Evolutionary conservation across 2,113 vertebrate genomes (phyloP).

Genomic region (Ophiodon elongatus): DNA sequence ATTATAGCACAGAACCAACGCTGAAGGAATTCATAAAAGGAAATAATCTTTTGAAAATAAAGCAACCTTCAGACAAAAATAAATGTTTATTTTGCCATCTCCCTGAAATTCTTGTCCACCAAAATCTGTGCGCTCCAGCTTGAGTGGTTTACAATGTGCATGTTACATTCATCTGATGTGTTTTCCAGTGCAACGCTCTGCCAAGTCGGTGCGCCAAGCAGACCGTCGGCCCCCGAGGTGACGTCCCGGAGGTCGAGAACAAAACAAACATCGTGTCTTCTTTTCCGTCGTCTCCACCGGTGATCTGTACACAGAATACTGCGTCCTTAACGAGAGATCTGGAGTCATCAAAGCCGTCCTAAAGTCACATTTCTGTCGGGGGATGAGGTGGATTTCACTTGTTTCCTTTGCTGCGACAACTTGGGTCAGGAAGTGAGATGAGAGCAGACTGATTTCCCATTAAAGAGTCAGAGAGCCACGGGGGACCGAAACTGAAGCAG

Average conservation of each 20-base stretch:
- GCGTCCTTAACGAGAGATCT: neutral
- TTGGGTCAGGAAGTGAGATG: constrained; percentile 50
- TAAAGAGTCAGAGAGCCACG: constrained; percentile 31
- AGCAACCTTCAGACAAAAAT: neutral
- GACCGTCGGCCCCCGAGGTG: constrained; percentile 10
- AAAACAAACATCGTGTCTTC: constrained; percentile 24
- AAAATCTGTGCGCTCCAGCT: constrained; percentile 34
- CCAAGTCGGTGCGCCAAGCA: constrained; percentile 31
- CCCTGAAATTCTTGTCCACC: constrained; percentile 43
- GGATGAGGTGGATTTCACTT: constrained; percentile 16
- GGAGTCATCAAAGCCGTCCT: neutral
- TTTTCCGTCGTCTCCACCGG: neutral
- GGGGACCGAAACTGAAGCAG: constrained; percentile 35
- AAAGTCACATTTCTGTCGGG: constrained; percentile 13
- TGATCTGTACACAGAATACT: neutral
- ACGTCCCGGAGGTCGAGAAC: constrained; percentile 24
- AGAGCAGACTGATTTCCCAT: constrained; percentile 69
- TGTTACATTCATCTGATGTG: constrained; percentile 54
- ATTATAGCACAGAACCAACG: neutral
- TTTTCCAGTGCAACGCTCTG: constrained; percentile 64
- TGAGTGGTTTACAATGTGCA: constrained; percentile 53
- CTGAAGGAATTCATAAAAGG: neutral
- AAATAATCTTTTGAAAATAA: neutral
- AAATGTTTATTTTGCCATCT: neutral
- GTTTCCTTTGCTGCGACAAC: constrained; percentile 55